Base-by-base conservation (phyloP, 2,888 invertebrate species). In the Acrocyrtus sp. region DNA sequence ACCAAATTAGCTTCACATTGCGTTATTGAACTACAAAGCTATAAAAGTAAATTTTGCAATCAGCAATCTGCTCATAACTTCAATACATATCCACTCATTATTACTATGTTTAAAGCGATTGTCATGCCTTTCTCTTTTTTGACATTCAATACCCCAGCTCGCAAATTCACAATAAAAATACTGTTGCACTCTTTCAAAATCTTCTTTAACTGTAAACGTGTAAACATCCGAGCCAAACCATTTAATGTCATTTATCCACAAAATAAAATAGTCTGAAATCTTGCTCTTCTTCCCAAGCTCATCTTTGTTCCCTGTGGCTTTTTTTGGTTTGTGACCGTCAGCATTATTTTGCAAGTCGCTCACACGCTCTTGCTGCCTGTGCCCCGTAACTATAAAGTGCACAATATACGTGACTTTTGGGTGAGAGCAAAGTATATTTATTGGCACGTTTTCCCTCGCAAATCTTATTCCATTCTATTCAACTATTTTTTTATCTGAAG, bases 41-140 rank as follows among this genome's bases (percentile, higher is more conserved):
- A 39, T 53, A 54, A 54, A 34, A 34, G 22, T 53, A 45, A 47
- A 54, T 65, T 65, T 45, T 47, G 56, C 56, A 65, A 65, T 34
- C 34, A 12, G 12, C 34, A 34, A 34, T 8, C 12, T 8, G 34
- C 34, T 34, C 34, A 34, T 34, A 34, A 34, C 34, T 34, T 34
- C 34, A 8, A 34, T n/a, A n/a, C n/a, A n/a, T n/a, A n/a, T n/a
- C n/a, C n/a, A n/a, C n/a, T n/a, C n/a, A n/a, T n/a, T n/a, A n/a
- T 34, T 8, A 34, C 12, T 34, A 12, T 34, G 12, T 34, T 34
- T 34, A 34, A 34, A 34, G 34, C 6, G 34, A 34, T 34, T 34
- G 6, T 5, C 12, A 12, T 34, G 5, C 34, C 34, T 34, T 34
- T 34, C 34, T 34, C 34, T 34, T 34, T 34, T 34, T 34, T 34